Conservation (phyloP, 2,888 invertebrate genomes). For the Diarsia rubi region DNA sequence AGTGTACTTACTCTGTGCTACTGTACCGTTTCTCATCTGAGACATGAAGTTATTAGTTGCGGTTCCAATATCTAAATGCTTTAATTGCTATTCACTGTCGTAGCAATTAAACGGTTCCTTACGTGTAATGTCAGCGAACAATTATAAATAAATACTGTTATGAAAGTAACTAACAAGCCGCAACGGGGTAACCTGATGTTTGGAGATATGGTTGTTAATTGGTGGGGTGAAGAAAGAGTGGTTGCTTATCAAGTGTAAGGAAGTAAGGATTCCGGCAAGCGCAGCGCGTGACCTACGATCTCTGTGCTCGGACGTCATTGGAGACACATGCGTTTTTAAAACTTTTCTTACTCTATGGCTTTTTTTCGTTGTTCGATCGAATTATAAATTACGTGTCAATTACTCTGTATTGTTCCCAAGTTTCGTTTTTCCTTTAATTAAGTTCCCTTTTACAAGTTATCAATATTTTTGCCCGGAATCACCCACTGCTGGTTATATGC, state of each 20-base stretch:
- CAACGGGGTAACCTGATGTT: neutral
- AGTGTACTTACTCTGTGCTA: conserved; percentile 22
- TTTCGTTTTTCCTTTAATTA: too few relatives aligned
- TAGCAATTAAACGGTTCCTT: conserved; percentile 51
- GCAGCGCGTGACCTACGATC: too few relatives aligned
- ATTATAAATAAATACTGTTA: conserved; percentile 62
- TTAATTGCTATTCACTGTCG: conserved; percentile 58
- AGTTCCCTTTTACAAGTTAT: too few relatives aligned
- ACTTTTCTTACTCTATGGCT: too few relatives aligned
- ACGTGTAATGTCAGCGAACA: conserved; percentile 51
- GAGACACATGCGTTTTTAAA: too few relatives aligned
- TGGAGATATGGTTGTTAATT: neutral
- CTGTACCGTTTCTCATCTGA: conserved; percentile 59
- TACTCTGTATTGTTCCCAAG: too few relatives aligned
- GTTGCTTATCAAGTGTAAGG: neutral
- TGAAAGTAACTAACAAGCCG: conserved; percentile 28
- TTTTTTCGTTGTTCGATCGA: too few relatives aligned
- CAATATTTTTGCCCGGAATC: neutral
- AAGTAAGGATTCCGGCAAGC: too few relatives aligned
- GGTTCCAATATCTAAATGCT: conserved; percentile 64
- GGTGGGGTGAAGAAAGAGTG: neutral
- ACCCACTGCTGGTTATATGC: neutral
- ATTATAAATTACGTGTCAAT: too few relatives aligned
- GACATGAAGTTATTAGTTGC: conserved; percentile 58
- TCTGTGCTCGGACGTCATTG: too few relatives aligned